phyloP scores from a whole-genome alignment of 2,797 vertebrate genomes.

The Pangasius djambal region DNA sequence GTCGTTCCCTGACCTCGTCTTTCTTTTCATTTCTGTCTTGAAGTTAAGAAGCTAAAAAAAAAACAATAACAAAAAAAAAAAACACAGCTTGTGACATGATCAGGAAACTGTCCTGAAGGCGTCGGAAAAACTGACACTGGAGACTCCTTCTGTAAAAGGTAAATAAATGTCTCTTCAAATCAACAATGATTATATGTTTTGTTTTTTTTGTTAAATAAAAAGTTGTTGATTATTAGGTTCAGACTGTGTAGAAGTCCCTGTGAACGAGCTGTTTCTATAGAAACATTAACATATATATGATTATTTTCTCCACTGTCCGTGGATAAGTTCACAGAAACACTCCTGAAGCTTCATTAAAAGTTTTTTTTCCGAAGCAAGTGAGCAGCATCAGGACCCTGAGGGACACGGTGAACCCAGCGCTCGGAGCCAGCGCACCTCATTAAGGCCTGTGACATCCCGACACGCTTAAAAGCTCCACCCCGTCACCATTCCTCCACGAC shows the following conservation, averaged over 20 bases:
- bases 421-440: slow-evolving; percentile 60
- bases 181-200: neutral
- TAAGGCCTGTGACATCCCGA: slow-evolving; percentile 62
- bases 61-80: neutral
- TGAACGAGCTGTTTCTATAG: neutral
- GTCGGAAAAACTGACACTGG: neutral
- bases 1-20: neutral
- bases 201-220: neutral
- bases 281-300: neutral
- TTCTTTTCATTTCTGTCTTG: neutral
- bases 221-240: neutral
- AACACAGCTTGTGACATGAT: neutral
- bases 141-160: neutral
- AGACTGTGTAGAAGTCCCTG: neutral
- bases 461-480: slow-evolving; percentile 39
- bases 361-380: slow-evolving; percentile 59
- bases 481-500: slow-evolving; percentile 32
- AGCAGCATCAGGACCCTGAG: slow-evolving; percentile 49
- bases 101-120: neutral
- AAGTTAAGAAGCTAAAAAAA: neutral
- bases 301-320: neutral
- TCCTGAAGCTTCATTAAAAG: slow-evolving; percentile 73
- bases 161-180: neutral
- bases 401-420: slow-evolving; percentile 46
- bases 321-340: slow-evolving; percentile 56